Evolutionary conservation across 2,888 invertebrate genomes (phyloP).

Genomic region (Pachliopta kotzebuea): DNA sequence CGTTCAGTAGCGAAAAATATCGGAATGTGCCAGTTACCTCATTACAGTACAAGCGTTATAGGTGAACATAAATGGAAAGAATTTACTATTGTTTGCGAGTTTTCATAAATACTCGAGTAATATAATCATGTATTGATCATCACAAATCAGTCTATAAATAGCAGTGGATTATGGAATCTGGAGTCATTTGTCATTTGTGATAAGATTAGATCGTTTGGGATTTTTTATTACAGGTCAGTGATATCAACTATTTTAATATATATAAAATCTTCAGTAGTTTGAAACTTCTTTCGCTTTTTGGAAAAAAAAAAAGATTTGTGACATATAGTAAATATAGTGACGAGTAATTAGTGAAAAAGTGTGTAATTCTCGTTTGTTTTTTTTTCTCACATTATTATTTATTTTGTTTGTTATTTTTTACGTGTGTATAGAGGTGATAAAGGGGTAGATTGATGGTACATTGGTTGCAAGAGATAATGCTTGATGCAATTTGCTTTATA

Average conservation of each 20-base stretch:
- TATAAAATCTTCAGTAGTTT: neutral
- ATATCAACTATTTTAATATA: constrained; percentile 13
- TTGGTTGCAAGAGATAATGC: neutral
- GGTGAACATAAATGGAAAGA: constrained; percentile 35
- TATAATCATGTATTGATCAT: constrained; percentile 35
- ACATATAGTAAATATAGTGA: neutral
- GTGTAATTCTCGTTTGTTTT: constrained; percentile 11
- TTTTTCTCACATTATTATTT: neutral
- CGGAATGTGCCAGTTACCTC: constrained; percentile 28
- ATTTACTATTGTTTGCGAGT: constrained; percentile 39
- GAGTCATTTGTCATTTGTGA: constrained; percentile 45
- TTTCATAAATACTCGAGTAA: constrained; percentile 31
- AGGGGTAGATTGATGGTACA: constrained; percentile 15
- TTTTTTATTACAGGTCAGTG: constrained; percentile 40
- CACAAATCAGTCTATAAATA: constrained; percentile 41
- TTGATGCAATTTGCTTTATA: constrained; percentile 16
- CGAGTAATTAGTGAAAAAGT: constrained; percentile 5
- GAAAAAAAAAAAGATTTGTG: neutral
- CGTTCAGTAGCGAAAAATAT: constrained; percentile 21
- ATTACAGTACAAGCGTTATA: constrained; percentile 30
- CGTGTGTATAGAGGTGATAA: neutral
- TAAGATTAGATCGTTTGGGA: constrained; percentile 40
- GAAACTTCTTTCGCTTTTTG: neutral
- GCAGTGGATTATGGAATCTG: constrained; percentile 34
- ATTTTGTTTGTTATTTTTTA: neutral